A percentile compares a stretch with the other conserved stretches of the same genome.
These are phyloP conservation scores for Arctopsyche grandis DNA, from an alignment of 1,140 invertebrate species.

Conservation along the genomic window DNA sequence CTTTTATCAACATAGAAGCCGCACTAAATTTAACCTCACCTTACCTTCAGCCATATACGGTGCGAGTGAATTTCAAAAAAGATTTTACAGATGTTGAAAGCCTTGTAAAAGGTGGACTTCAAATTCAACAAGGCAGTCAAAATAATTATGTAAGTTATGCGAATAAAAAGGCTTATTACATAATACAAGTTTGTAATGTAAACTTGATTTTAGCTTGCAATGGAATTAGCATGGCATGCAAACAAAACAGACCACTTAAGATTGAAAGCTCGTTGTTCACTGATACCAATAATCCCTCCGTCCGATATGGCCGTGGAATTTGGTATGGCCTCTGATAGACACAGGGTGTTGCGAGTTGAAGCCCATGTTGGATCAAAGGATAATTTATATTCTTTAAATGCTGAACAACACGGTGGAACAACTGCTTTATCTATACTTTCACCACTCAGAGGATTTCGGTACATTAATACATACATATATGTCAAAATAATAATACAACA, in stretches of 20 bases:
- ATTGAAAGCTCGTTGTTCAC: constrained; percentile 59
- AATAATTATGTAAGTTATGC: constrained; percentile 63
- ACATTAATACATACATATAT: not conserved
- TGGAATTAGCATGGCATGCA: constrained; percentile 66
- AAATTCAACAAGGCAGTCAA: constrained; percentile 63
- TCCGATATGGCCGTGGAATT: constrained; percentile 57
- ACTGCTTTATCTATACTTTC: constrained; percentile 58
- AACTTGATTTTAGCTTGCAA: constrained; percentile 59
- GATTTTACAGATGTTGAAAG: constrained; percentile 74
- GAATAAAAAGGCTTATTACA: not conserved
- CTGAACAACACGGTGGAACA: constrained; percentile 57
- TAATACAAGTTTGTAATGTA: not conserved
- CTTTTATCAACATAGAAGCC: constrained; percentile 69
- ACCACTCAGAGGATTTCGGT: constrained; percentile 62
- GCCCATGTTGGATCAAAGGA: constrained; percentile 56
- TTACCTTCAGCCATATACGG: constrained; percentile 71
- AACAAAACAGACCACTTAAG: constrained; percentile 64
- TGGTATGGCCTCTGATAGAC: constrained; percentile 54
- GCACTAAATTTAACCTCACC: constrained; percentile 70
- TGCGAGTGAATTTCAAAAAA: constrained; percentile 71
- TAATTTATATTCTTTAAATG: constrained; percentile 59
- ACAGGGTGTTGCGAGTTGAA: constrained; percentile 57
- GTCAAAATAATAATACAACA: too few relatives aligned
- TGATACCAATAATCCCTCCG: constrained; percentile 58
- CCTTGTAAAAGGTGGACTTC: constrained; percentile 67